Conservation (phyloP, 1,140 invertebrate genomes). For the Drosophila elegans region DNA sequence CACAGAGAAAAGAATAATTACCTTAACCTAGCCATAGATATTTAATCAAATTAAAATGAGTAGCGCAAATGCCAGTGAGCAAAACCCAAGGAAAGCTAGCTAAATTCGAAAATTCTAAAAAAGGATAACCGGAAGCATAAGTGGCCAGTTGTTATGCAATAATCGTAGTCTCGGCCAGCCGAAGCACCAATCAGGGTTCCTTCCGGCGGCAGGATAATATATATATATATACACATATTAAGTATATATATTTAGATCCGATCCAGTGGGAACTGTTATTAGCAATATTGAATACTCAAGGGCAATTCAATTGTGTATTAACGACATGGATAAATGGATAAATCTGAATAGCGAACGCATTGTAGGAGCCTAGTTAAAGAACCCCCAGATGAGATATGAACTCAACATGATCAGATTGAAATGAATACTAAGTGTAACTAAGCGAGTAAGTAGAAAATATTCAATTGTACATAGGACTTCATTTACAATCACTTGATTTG, state of each 20-base stretch:
- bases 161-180: slow-evolving; percentile 64
- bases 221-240: not conserved
- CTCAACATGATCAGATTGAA: slow-evolving; percentile 55
- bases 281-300: slow-evolving; percentile 71
- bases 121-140: slow-evolving; percentile 14
- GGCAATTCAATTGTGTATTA: slow-evolving; percentile 80
- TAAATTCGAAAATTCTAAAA: slow-evolving; percentile 47
- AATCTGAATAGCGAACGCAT: slow-evolving; percentile 56
- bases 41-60: slow-evolving; percentile 58
- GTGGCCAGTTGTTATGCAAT: slow-evolving; percentile 60
- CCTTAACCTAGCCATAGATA: slow-evolving; percentile 71
- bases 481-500: slow-evolving; percentile 42
- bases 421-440: slow-evolving; percentile 62
- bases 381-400: slow-evolving; percentile 41
- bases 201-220: not conserved
- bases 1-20: slow-evolving; percentile 53
- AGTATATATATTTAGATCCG: not conserved
- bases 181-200: slow-evolving; percentile 47
- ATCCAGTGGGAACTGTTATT: slow-evolving; percentile 40
- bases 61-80: slow-evolving; percentile 47
- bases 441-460: slow-evolving; percentile 68
- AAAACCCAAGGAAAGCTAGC: slow-evolving; percentile 44
- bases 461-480: slow-evolving; percentile 76
- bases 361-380: slow-evolving; percentile 72
- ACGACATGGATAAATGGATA: slow-evolving; percentile 71